Evolutionary conservation across 2,113 vertebrate genomes (phyloP), one percentile per base, ranked within the genome.

Genomic region (Catharus fuscescens): DNA sequence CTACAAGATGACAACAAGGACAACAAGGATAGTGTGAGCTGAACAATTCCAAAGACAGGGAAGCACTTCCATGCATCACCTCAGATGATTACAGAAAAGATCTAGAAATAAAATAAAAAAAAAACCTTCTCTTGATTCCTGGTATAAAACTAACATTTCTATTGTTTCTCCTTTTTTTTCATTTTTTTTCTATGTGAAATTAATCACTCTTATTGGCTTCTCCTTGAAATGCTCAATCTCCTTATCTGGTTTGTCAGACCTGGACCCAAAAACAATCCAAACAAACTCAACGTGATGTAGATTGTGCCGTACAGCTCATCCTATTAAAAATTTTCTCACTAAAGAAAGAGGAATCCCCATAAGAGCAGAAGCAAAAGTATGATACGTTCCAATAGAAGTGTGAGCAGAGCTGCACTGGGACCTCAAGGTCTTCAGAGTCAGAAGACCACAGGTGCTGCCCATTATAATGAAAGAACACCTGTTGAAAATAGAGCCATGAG

Each of bases 261-360:
- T 3, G 1, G 19, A 40, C 36, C 47, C 26, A 4, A 45, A 72
- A 29, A 20, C 24, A 28, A 5, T 8, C 4, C 24, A 17, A 16
- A 57, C n/a, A 34, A 48, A 5, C 10, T 7, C 40, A 84, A 12
- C 0, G 0, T 53, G n/a, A 76, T 28, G 10, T 62, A 86, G 59
- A 54, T 5, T 25, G 29, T 48, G 6, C 23, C 10, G 25, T 17
- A 82, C 32, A 83, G 14, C 25, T 91, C 32, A 62, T 15, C 17
- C n/a, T 54, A 62, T 73, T 28, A 17, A 78, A 52, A 77, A 28
- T 18, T 15, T 90, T 76, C 50, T 45, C n/a, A 34, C 15, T 77
- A 42, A 80, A 59, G 25, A 50, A 77, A 59, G 42, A 83, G 16
- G 29, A 72, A 76, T 53, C 23, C 16, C 18, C 32, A 9, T 23